Evolutionary conservation across 2,113 vertebrate genomes (phyloP), one percentile per base, ranked within the genome.

Genomic region (Menura novaehollandiae): DNA sequence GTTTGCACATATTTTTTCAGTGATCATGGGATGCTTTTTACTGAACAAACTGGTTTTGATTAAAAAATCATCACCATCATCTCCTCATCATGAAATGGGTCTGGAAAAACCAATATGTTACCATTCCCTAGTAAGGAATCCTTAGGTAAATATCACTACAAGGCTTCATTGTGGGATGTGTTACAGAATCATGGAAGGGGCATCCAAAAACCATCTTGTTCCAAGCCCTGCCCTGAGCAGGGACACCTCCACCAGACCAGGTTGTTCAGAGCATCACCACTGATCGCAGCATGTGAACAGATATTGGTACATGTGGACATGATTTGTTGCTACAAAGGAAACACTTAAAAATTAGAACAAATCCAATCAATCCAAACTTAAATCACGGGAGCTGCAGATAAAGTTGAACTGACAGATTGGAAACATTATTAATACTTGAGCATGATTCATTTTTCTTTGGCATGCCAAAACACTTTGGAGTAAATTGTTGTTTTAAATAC

Each of bases 401-500:
- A 43, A 78, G 43, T 35, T 81, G 64, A 51, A 44, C 47, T 85
- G 73, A 63, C 46, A 88, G 55, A 74, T 82, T 66, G 58, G 73
- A 77, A 83, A 83, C 24, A 53, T 67, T 89, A 90, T 64, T 89
- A 85, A 56, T 75, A 59, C 44, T 81, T 53, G 71, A 2, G 30
- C 24, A 53, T 8, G 4, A 80, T 88, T 87, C 17, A 63, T 78
- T 83, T 43, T 68, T 55, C 53, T 75, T 93, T 85, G 66, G 56
- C 74, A 62, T 85, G 52, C 71, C 87, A 94, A 95, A 93, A 80
- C 94, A 51, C 62, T 95, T 91, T 68, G 37, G 88, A 97, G 4
- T 53, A 88, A 89, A 93, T 80, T 78, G 76, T 92, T 44, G 18
- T 66, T 96, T 97, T 97, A 97, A 96, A 97, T 97, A 86, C 82